Evolutionary conservation across 2,113 vertebrate genomes (phyloP).

Genomic region (Perca fluviatilis): DNA sequence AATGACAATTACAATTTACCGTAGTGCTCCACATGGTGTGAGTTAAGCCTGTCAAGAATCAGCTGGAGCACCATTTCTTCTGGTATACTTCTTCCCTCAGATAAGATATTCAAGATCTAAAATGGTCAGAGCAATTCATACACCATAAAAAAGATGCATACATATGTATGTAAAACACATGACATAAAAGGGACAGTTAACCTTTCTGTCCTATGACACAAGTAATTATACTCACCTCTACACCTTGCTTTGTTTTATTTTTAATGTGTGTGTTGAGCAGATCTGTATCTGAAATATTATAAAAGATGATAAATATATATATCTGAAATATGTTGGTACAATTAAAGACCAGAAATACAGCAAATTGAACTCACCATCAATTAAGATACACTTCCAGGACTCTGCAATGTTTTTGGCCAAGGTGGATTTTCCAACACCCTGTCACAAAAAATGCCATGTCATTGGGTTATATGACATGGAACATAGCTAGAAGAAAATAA

Average conservation of each 20-base stretch:
- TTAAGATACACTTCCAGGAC: slow-evolving; percentile 88
- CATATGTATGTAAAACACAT: not conserved
- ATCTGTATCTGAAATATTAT: slow-evolving; percentile 86
- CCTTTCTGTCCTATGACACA: not conserved
- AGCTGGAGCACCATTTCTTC: slow-evolving; percentile 89
- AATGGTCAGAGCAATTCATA: slow-evolving; percentile 13
- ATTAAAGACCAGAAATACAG: not conserved
- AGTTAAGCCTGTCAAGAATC: slow-evolving; percentile 87
- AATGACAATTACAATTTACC: slow-evolving; percentile 79
- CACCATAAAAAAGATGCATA: not conserved
- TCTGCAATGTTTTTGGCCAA: slow-evolving; percentile 89
- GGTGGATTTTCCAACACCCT: slow-evolving; percentile 94
- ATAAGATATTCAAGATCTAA: slow-evolving; percentile 86
- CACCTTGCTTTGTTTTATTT: slow-evolving; percentile 83
- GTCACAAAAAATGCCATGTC: slow-evolving; percentile 24
- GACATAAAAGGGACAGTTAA: not conserved
- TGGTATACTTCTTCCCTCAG: slow-evolving; percentile 86
- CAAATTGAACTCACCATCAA: slow-evolving; percentile 88
- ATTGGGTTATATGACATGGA: not conserved
- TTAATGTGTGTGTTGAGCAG: slow-evolving; percentile 86
- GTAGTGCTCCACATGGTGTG: slow-evolving; percentile 90
- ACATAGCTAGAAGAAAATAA: not conserved
- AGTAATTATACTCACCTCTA: slow-evolving; percentile 81
- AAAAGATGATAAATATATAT: slow-evolving; percentile 19
- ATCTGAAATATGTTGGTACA: not conserved